Percentiles rank a stretch among this genome's conserved stretches.
These are phyloP conservation scores for Prunella himalayana DNA, from an alignment of 2,113 vertebrate species.

Conservation along the genomic window DNA sequence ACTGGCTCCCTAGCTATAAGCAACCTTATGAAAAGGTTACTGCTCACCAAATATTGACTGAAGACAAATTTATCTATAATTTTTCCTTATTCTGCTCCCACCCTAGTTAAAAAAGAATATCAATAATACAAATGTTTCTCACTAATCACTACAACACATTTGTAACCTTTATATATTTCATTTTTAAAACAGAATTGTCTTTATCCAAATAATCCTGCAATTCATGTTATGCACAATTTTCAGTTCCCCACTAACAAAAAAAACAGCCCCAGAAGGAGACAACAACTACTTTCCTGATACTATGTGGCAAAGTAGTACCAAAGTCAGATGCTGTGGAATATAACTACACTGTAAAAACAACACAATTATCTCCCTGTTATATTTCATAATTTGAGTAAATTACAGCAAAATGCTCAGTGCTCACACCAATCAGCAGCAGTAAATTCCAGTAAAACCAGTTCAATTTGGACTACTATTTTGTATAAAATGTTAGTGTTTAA, in stretches of 20 bases:
- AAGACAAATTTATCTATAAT: background rate
- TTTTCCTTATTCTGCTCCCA: background rate
- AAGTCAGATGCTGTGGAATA: background rate
- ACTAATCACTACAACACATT: background rate
- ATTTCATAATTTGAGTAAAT: background rate
- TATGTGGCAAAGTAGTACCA: background rate
- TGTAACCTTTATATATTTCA: background rate
- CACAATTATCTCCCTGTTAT: background rate
- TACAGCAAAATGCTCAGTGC: background rate
- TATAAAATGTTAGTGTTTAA: background rate
- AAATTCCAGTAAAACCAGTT: background rate
- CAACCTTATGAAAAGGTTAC: background rate
- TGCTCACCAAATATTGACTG: background rate
- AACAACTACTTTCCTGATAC: background rate
- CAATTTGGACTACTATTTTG: background rate
- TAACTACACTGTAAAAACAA: background rate
- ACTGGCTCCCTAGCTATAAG: background rate
- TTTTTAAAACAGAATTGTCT: background rate
- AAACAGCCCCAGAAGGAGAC: background rate
- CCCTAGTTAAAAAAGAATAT: background rate
- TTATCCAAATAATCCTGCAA: background rate
- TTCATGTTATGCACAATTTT: background rate
- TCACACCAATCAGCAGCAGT: background rate
- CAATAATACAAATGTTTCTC: background rate
- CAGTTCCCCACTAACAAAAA: background rate